Percentiles rank a stretch among this genome's conserved stretches.
These are phyloP conservation scores for Chouioia cunea DNA, from an alignment of 2,888 invertebrate species.

Conservation along the genomic window DNA sequence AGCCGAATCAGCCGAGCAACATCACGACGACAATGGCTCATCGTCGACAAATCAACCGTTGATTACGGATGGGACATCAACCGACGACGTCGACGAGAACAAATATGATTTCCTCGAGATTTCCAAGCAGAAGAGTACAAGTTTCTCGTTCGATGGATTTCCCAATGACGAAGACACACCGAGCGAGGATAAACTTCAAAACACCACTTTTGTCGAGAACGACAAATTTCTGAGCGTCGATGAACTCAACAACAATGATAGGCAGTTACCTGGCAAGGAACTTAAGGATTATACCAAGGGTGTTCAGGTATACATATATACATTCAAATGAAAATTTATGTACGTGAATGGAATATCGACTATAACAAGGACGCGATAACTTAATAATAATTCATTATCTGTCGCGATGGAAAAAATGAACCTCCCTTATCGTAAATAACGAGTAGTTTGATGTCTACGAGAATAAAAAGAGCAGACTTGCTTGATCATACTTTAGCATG, in stretches of 20 bases:
- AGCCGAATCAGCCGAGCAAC: constrained; percentile 71
- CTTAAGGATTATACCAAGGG: constrained; percentile 56
- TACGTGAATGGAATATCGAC: not conserved
- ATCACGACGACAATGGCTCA: no score
- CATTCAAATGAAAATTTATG: not conserved
- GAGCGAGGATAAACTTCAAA: constrained; percentile 64
- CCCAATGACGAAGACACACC: constrained; percentile 59
- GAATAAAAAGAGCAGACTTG: no score
- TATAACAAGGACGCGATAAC: no score
- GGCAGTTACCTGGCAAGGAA: constrained; percentile 45
- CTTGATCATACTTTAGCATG: no score
- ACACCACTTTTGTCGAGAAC: constrained; percentile 61
- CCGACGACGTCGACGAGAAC: constrained; percentile 44
- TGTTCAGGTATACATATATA: constrained; percentile 49
- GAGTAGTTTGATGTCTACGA: no score
- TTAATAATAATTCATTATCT: no score
- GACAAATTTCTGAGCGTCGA: constrained; percentile 55
- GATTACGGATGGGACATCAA: constrained; percentile 3
- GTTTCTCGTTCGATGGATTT: constrained; percentile 59
- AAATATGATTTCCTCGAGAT: constrained; percentile 56
- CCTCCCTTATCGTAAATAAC: no score
- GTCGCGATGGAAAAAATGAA: no score
- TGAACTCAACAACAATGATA: constrained; percentile 23
- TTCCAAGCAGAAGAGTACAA: constrained; percentile 51
- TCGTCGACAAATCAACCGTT: constrained; percentile 45